Percentiles rank a stretch among this genome's conserved stretches.
Conservation (phyloP, 2,113 vertebrate species). For the Panthera tigris region DNA sequence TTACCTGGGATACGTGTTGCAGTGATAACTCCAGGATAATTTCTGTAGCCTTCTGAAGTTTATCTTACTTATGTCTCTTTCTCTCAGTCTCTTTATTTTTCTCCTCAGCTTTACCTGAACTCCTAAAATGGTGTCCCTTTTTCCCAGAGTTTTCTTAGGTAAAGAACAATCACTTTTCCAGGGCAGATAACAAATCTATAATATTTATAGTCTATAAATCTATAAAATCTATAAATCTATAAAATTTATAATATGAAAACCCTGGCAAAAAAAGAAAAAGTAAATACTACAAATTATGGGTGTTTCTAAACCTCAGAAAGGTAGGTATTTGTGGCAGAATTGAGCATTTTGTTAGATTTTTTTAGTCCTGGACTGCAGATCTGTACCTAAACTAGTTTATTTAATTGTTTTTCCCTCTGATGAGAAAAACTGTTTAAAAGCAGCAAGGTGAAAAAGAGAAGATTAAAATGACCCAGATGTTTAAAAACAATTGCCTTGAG, state of each 20-base stretch:
- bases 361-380: not conserved
- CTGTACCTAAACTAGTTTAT: not conserved
- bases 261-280: not conserved
- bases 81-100: not conserved
- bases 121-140: not conserved
- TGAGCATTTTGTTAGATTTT: not conserved
- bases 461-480: not conserved
- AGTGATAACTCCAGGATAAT: not conserved
- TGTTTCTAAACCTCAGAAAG: not conserved
- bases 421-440: not conserved
- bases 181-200: not conserved
- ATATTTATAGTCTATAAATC: not conserved
- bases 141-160: not conserved
- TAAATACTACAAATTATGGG: not conserved
- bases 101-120: not conserved
- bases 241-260: not conserved
- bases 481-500: not conserved
- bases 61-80: not conserved
- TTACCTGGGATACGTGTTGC: not conserved
- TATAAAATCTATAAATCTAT: too few species aligned
- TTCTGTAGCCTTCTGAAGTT: not conserved
- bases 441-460: not conserved
- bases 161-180: not conserved
- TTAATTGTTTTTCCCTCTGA: not conserved
- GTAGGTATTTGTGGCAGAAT: not conserved